A percentile compares a stretch with the other conserved stretches of the same genome.
Conservation (phyloP, 1,140 invertebrate genomes). For the Yoshiicerus persimilis region DNA sequence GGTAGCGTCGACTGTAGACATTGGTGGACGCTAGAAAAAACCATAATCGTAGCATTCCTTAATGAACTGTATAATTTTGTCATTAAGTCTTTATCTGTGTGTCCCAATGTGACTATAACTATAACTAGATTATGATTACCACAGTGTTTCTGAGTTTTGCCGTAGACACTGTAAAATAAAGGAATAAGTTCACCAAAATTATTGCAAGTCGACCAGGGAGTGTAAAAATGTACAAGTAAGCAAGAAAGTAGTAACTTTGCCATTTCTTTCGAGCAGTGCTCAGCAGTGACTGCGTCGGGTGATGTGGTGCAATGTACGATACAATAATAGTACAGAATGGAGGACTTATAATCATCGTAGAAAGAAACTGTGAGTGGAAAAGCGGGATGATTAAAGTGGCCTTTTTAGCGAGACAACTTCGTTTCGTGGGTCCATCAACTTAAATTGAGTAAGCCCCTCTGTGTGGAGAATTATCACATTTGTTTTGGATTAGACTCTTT, state of each 20-base stretch:
- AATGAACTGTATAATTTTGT: slow-evolving; percentile 45
- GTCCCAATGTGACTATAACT: slow-evolving; percentile 18
- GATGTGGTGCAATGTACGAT: background rate
- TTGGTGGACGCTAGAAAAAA: background rate
- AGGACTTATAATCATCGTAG: background rate
- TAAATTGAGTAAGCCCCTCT: slow-evolving; percentile 1
- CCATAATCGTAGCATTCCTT: slow-evolving; percentile 11
- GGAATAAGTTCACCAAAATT: background rate
- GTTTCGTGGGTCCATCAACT: background rate
- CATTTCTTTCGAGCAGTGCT: background rate
- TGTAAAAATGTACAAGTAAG: background rate
- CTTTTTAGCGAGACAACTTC: background rate
- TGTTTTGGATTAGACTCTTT: slow-evolving; percentile 3
- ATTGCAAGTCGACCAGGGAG: background rate
- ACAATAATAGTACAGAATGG: background rate
- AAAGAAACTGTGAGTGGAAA: background rate
- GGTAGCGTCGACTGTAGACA: background rate
- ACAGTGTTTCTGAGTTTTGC: slow-evolving; percentile 1
- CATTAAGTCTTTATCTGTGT: slow-evolving; percentile 38
- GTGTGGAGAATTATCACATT: slow-evolving; percentile 1
- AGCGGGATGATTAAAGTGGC: slow-evolving; percentile 8
- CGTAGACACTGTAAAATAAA: background rate
- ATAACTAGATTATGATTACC: slow-evolving; percentile 40
- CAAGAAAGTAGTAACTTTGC: background rate
- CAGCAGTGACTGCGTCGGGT: background rate